phyloP scores from a whole-genome alignment of 2,888 invertebrate genomes.

The Rhamphomyia laevipes region DNA sequence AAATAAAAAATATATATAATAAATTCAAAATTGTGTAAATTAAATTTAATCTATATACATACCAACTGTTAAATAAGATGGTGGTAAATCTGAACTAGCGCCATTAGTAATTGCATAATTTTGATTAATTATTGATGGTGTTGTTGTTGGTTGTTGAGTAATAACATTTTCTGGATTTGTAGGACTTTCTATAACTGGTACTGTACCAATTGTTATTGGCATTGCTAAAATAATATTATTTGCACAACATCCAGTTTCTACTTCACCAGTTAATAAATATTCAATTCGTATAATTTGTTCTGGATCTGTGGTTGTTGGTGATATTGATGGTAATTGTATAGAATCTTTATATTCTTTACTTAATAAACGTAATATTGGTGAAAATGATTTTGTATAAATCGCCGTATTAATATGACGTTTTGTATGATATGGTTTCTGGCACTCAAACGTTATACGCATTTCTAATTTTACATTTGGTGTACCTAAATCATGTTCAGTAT shows the following conservation, averaged over 20 bases:
- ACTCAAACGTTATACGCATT: background rate
- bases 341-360: slow-evolving; percentile 46
- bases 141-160: slow-evolving; percentile 3
- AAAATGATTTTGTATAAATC: slow-evolving; percentile 29
- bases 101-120: background rate
- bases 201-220: slow-evolving; percentile 28
- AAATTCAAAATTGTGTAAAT: too few relatives aligned
- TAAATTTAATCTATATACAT: background rate
- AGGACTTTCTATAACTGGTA: slow-evolving; percentile 16
- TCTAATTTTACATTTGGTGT: background rate
- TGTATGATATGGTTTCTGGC: background rate
- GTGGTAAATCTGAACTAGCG: background rate
- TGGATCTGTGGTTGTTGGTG: slow-evolving; percentile 49
- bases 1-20: too few relatives aligned
- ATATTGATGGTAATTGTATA: slow-evolving; percentile 51
- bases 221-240: slow-evolving; percentile 26
- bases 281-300: slow-evolving; percentile 30
- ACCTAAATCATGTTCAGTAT: slow-evolving; percentile 47
- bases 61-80: background rate
- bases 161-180: slow-evolving; percentile 2
- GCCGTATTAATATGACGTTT: slow-evolving; percentile 10
- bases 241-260: slow-evolving; percentile 28
- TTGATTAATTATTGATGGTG: too few relatives aligned
- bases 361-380: slow-evolving; percentile 44
- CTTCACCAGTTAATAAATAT: slow-evolving; percentile 25